A percentile compares a stretch with the other conserved stretches of the same genome.
These are phyloP conservation scores for Drosophila anceps DNA, from an alignment of 2,888 invertebrate species.

Conservation along the genomic window DNA sequence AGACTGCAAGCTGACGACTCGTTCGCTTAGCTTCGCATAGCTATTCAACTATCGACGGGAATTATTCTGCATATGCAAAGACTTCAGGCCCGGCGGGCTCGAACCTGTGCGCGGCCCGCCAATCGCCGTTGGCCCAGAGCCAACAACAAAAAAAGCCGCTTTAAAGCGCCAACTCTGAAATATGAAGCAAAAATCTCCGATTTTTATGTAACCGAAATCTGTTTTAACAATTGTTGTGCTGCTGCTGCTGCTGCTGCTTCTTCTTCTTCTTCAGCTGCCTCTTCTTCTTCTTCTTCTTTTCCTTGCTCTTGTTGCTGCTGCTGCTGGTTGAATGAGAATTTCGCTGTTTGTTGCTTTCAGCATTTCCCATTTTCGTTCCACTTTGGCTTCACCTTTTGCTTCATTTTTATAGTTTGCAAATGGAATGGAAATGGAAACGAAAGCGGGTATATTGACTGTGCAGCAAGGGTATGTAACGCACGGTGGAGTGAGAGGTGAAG, in stretches of 20 bases:
- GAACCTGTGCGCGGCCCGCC: background rate
- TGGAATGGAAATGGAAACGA: background rate
- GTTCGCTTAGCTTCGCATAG: background rate
- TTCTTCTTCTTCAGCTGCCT: conserved; percentile 3
- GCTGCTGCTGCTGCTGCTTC: conserved; percentile 4
- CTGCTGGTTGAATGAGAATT: conserved; percentile 39
- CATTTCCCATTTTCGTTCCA: conserved; percentile 14
- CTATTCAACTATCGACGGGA: background rate
- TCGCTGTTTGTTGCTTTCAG: conserved; percentile 21
- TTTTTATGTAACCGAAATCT: background rate
- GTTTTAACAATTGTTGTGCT: conserved; percentile 13
- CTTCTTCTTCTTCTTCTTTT: background rate
- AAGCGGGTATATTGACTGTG: background rate
- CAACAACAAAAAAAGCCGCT: background rate
- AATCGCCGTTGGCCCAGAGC: background rate
- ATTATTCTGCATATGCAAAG: background rate
- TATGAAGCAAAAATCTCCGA: background rate
- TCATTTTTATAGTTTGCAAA: conserved; percentile 1
- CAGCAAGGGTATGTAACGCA: background rate
- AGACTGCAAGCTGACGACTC: background rate
- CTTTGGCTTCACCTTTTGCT: background rate
- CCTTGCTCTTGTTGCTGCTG: conserved; percentile 13
- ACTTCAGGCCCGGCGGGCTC: background rate
- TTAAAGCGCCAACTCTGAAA: background rate
- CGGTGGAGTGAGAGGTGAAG: background rate